These are phyloP conservation scores for Rhogogaster chlorosoma DNA, from an alignment of 2,888 invertebrate species.

Conservation along the genomic window DNA sequence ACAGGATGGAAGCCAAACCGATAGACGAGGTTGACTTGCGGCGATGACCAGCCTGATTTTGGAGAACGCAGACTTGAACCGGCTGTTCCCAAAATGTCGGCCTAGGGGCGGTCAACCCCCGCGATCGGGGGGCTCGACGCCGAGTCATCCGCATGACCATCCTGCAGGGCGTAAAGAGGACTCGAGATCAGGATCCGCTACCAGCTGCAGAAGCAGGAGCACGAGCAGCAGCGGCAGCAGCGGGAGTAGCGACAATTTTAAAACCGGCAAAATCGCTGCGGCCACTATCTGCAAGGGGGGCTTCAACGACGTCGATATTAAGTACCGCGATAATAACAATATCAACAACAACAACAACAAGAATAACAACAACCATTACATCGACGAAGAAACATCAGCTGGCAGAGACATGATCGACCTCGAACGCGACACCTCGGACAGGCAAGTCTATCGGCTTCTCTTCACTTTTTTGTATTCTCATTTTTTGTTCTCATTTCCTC, in stretches of 20 bases:
- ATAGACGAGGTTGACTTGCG: constrained; percentile 71
- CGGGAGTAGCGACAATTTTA: constrained; percentile 63
- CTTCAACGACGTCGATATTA: constrained; percentile 50
- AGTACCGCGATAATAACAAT: neutral
- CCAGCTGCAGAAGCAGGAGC: constrained; percentile 63
- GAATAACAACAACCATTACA: neutral
- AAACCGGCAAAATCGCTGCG: constrained; percentile 3
- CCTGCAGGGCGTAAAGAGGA: constrained; percentile 57
- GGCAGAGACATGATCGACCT: constrained; percentile 75
- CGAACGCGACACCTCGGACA: constrained; percentile 75
- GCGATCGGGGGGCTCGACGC: constrained; percentile 71
- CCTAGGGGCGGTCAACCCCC: constrained; percentile 76
- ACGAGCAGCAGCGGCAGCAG: constrained; percentile 62
- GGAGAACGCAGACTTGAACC: constrained; percentile 77
- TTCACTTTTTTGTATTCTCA: neutral
- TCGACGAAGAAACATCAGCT: constrained; percentile 54
- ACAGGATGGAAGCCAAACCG: constrained; percentile 71
- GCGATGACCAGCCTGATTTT: constrained; percentile 78
- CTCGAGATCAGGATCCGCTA: constrained; percentile 51
- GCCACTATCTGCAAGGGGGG: constrained; percentile 52
- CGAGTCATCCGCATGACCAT: constrained; percentile 74
- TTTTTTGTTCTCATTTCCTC: neutral
- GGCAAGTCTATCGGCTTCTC: constrained; percentile 66
- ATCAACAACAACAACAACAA: constrained; percentile 56
- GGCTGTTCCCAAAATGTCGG: constrained; percentile 77